Conservation (phyloP, 2,113 vertebrate species). For the Anhinga rufa region DNA sequence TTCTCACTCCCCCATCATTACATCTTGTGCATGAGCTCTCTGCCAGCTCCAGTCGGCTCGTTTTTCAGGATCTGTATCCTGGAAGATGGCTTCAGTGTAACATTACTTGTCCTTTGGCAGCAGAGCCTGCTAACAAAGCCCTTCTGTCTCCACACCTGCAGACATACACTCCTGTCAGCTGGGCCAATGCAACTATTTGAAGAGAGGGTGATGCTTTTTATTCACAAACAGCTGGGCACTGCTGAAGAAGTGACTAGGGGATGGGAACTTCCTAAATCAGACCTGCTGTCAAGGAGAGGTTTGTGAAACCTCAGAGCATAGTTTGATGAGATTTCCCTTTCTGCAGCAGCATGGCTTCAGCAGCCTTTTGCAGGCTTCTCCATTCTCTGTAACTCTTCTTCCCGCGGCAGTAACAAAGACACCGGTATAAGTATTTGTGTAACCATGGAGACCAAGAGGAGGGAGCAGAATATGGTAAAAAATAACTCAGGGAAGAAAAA, state of each 20-base stretch:
- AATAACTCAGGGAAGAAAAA: neutral
- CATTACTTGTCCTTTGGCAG: neutral
- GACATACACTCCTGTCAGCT: neutral
- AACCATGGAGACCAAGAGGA: slow-evolving; percentile 22
- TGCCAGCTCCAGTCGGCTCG: neutral
- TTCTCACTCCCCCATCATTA: neutral
- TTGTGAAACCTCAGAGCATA: neutral
- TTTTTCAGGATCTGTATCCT: neutral
- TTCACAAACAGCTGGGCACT: neutral
- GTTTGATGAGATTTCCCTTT: neutral
- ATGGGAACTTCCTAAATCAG: neutral
- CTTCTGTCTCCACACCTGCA: neutral
- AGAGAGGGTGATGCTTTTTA: neutral
- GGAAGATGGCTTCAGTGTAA: neutral
- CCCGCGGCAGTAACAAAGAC: neutral
- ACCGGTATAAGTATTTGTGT: neutral
- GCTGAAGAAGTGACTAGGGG: neutral
- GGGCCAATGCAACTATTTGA: neutral
- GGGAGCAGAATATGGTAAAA: neutral
- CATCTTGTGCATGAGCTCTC: neutral
- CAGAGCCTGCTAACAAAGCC: neutral
- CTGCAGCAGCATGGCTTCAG: neutral
- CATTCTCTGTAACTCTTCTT: neutral
- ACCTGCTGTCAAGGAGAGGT: neutral
- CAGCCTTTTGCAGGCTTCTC: neutral